Base-by-base conservation (phyloP, 2,113 vertebrate species). In the Sinocyclocheilus anshuiensis region DNA sequence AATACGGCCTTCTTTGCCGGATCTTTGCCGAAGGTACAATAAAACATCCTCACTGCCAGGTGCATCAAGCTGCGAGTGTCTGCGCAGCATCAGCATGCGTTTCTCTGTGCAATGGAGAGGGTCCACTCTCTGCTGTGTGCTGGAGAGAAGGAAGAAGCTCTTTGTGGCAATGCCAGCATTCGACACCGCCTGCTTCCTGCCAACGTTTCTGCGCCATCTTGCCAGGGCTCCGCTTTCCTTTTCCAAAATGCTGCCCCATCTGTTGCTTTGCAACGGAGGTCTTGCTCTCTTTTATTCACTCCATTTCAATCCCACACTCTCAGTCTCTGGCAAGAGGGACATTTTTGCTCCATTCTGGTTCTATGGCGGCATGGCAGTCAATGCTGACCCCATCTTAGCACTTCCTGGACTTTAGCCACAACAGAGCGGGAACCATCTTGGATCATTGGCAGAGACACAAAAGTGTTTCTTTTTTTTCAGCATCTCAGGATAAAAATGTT, bases 121-220 rank as follows among this genome's bases (percentile, higher is more conserved):
- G 83, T 87, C 81, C 39, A 77, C 88, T 87, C 79, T 86, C 36
- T 69, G 88, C 86, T 59, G 65, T 85, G 85, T 87, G 86, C 76
- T 89, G 86, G 88, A 89, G 65, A 87, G 86, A 85, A 87, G 86
- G 83, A 87, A 86, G 76, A 55, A 75, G 88, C 88, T 91, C 92
- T 94, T 92, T 94, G 92, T 90, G 92, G 90, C 76, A 77, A n/a
- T 90, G 93, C 94, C 94, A 94, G 89, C 59, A 87, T 88, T 69
- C 85, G 84, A 89, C 91, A 86, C 93, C 92, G 92, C 92, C 91
- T 90, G 86, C 86, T 85, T 86, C 75, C 87, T 87, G 86, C 88
- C 84, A 78, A 61, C 83, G 83, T 83, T 80, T 74, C 55, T 87
- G 76, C 79, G 16, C 71, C 82, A 45, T 87, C 86, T 85, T 89